Base-by-base conservation (phyloP, 2,797 vertebrate species). In the Lagodon rhomboides region DNA sequence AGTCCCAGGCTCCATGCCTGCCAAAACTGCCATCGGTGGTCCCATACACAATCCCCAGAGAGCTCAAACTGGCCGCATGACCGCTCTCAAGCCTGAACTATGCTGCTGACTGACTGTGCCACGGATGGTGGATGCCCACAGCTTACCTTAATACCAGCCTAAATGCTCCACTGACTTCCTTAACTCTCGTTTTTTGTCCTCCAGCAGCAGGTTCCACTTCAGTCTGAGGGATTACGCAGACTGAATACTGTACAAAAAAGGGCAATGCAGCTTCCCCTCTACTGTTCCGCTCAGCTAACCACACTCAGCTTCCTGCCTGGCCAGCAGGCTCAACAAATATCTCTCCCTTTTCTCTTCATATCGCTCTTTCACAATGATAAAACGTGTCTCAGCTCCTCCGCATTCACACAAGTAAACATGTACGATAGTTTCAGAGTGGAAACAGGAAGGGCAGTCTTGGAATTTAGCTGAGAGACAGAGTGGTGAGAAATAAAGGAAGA, bases 291-390 rank as follows among this genome's bases (percentile, higher is more conserved):
- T 91, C 76, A 65, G 79, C 85, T 91, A 91, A 94, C 86, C 91
- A 70, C 91, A 90, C 51, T 64, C 79, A 38, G 80, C 84, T 94
- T 94, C 94, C 94, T 92, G 91, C 81, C 73, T 77, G 77, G 79
- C 74, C 84, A 65, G 13, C 22, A 20, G 47, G 67, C 49, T 15
- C 56, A 38, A 68, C 51, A 77, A 66, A 49, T 18, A 38, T 47
- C 16, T 41, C 44, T 50, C 61, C 12, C 6, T 3, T 17, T 41
- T 49, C 27, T 61, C 22, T 68, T 79, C 44, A 41, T 62, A 25
- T 30, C 12, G 5, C 55, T 56, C 6, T 16, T 69, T 59, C 7
- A 16, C 47, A 43, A 22, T 27, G 1, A 47, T 22, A 22, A 65
- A 74, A 66, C 41, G 38, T 17, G 34, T 49, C 17, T 25, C 13